Evolutionary conservation across 2,888 invertebrate genomes (phyloP).

Genomic region (Lasioglossum zephyrum): DNA sequence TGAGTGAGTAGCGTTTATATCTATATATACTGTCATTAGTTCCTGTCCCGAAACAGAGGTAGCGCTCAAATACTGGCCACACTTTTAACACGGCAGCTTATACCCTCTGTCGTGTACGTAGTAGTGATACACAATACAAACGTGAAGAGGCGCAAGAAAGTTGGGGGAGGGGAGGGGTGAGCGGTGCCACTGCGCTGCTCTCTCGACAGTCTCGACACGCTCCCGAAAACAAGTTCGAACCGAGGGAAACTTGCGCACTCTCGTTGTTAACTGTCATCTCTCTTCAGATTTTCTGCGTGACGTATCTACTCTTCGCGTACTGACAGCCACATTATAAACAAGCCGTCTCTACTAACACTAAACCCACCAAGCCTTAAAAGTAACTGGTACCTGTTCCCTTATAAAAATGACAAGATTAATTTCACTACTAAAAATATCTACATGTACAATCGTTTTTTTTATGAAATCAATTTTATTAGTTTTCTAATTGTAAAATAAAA

Average conservation of each 20-base stretch:
- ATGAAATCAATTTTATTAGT: too few relatives aligned
- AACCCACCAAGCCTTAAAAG: too few relatives aligned
- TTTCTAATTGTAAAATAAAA: too few relatives aligned
- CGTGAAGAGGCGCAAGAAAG: background rate
- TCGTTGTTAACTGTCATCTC: conserved; percentile 37
- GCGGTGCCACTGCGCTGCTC: background rate
- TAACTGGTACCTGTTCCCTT: too few relatives aligned
- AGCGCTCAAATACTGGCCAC: too few relatives aligned
- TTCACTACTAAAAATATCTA: too few relatives aligned
- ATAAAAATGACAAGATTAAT: too few relatives aligned
- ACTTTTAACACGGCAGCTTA: too few relatives aligned
- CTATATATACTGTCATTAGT: too few relatives aligned
- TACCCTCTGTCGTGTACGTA: conserved; percentile 36
- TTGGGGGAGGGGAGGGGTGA: background rate
- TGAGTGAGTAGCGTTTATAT: too few relatives aligned
- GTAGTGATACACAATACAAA: conserved; percentile 22
- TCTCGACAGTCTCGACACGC: conserved; percentile 12
- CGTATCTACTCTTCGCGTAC: background rate
- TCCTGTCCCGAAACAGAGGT: too few relatives aligned
- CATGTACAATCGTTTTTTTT: too few relatives aligned
- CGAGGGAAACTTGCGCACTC: conserved; percentile 24
- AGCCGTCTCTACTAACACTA: background rate
- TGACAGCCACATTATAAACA: background rate
- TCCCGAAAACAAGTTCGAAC: conserved; percentile 29
- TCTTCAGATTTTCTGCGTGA: conserved; percentile 22